phyloP scores from a whole-genome alignment of 2,888 invertebrate genomes.

The Meteorus cinctellus region DNA sequence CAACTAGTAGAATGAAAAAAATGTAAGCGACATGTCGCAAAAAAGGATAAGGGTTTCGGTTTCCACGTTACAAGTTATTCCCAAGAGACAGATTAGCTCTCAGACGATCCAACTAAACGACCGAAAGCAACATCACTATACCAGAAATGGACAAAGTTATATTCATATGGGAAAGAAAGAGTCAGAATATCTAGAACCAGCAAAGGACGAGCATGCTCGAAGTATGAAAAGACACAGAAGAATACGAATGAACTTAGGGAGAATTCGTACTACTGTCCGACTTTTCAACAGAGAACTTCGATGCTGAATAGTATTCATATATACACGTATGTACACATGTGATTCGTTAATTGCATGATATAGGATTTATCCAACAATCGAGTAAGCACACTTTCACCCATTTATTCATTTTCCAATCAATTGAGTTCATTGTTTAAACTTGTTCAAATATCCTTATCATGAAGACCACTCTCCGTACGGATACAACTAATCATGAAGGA shows the following conservation, averaged over 20 bases:
- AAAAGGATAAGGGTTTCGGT: constrained; percentile 61
- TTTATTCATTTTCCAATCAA: no score
- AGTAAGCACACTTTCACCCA: background rate
- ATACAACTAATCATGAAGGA: no score
- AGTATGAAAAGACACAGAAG: background rate
- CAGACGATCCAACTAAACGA: constrained; percentile 54
- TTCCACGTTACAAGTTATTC: constrained; percentile 68
- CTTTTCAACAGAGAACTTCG: background rate
- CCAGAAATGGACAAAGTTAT: constrained; percentile 47
- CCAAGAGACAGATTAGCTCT: constrained; percentile 67
- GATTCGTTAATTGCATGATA: background rate
- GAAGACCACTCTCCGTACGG: no score
- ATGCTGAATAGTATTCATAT: background rate
- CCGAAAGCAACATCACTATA: constrained; percentile 33
- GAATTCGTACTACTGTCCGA: constrained; percentile 14
- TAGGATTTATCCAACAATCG: background rate
- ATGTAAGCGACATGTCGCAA: constrained; percentile 1
- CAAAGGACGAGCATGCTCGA: background rate
- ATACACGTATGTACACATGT: background rate
- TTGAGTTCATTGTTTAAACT: no score
- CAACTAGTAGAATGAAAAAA: constrained; percentile 35
- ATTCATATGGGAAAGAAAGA: constrained; percentile 20
- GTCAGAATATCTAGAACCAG: background rate
- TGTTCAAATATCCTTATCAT: no score
- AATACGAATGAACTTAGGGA: constrained; percentile 32